Evolutionary conservation across 2,888 invertebrate species (phyloP).

Genomic region (Cinara cedri): DNA sequence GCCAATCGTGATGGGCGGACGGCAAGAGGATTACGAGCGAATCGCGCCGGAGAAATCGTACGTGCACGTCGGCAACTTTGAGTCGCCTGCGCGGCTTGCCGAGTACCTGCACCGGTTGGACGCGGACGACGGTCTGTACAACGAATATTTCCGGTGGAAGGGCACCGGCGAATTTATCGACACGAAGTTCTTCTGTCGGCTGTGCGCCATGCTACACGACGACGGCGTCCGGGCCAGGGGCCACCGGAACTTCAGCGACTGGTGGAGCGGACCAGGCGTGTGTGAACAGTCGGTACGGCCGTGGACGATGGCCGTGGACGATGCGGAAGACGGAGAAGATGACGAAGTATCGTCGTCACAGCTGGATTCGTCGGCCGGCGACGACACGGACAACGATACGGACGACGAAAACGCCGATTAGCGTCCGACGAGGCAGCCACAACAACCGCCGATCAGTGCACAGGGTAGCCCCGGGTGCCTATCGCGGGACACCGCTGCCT

Average conservation of each 20-base stretch:
- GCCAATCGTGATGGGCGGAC: slow-evolving; percentile 95
- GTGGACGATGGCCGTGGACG: slow-evolving; percentile 61
- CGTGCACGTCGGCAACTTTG: slow-evolving; percentile 95
- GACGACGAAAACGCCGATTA: no score
- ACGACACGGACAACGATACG: no score
- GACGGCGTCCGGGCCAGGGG: slow-evolving; percentile 67
- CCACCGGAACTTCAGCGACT: slow-evolving; percentile 84
- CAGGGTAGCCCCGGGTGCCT: no score
- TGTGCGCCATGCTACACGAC: slow-evolving; percentile 85
- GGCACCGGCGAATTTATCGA: slow-evolving; percentile 95
- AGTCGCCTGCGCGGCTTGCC: slow-evolving; percentile 83
- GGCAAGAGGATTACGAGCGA: slow-evolving; percentile 86
- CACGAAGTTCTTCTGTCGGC: slow-evolving; percentile 91
- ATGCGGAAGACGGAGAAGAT: no score
- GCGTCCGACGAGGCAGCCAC: no score
- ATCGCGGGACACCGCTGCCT: no score
- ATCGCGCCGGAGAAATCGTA: slow-evolving; percentile 89
- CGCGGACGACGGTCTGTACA: slow-evolving; percentile 86
- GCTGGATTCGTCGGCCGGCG: no score
- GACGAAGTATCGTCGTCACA: no score
- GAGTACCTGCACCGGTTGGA: slow-evolving; percentile 84
- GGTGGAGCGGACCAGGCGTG: slow-evolving; percentile 85
- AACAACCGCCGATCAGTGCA: no score
- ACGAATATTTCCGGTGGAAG: slow-evolving; percentile 93
- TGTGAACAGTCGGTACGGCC: slow-evolving; percentile 76